These are phyloP conservation scores for Thereuonema tuberculata DNA, from an alignment of 1,140 invertebrate species.

Conservation along the genomic window DNA sequence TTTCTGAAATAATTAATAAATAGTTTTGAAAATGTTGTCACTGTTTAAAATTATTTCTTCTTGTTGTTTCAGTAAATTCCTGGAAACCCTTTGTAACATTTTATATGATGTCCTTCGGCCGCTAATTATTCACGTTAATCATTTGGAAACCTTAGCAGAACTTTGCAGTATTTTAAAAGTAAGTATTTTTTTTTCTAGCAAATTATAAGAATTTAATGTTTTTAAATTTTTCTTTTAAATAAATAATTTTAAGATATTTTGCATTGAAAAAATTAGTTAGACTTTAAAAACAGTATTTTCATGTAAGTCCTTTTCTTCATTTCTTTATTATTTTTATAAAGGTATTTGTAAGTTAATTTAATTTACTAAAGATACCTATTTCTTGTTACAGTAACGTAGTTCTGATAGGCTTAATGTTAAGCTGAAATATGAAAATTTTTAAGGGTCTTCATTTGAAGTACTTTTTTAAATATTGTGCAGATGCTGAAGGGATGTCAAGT, in stretches of 20 bases:
- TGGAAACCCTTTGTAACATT: constrained; percentile 72
- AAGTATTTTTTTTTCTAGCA: constrained; percentile 10
- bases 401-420: not conserved
- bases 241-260: constrained; percentile 7
- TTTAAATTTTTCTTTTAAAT: constrained; percentile 6
- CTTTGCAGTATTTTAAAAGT: constrained; percentile 76
- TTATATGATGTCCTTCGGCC: constrained; percentile 91
- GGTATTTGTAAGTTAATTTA: no score
- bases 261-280: not conserved
- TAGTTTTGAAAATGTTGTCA: no score
- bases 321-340: no score
- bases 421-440: no score
- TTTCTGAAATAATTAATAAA: no score
- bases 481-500: no score
- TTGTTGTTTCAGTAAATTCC: constrained; percentile 34
- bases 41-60: no score
- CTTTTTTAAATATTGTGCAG: no score
- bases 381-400: not conserved
- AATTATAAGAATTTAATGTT: not conserved
- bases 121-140: constrained; percentile 90
- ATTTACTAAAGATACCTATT: not conserved
- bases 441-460: no score
- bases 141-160: constrained; percentile 93
- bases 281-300: not conserved
- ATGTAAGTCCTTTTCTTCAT: constrained; percentile 2